Base-by-base conservation (phyloP, 2,888 invertebrate species). In the Sphecodes monilicornis region DNA sequence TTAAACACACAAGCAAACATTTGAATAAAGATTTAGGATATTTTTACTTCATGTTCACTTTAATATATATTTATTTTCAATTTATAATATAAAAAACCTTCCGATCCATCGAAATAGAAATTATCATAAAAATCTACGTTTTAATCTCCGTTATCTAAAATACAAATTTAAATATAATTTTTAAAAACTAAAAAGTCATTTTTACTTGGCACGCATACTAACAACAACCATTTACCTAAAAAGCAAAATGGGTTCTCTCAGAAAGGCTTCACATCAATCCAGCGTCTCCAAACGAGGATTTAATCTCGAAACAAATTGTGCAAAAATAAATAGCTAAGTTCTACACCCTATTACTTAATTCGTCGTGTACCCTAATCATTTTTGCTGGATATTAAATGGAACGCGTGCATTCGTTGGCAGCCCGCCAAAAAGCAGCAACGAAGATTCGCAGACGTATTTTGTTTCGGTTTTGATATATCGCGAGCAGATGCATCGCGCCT, bases 391-490 rank as follows among this genome's bases (percentile, higher is more conserved):
- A 66, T 77, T 50, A 73, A 70, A 79, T 50, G 73, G 64, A 76
- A 79, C 72, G 84, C 50, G 43, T 16, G 74, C 68, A 54, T 80
- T 43, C 77, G 46, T 82, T 93, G 92, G 93, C 89, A n/a, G 3
- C 3, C 1, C 6, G 89, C 92, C 93, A 91, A 83, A 88, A 88
- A 88, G 85, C 83, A 50, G n/a, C 82, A n/a, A 41, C 78, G 86
- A 87, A 54, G 86, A 86, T 86, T 82, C 86, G 89, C 88, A 78
- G 78, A 85, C 85, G 90, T 89, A 93, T 92, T 93, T 92, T 91
- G 90, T 91, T 92, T 90, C 36, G 85, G 75, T 71, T 76, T 26
- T 93, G 92, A 93, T 90, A 92, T 92, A 93, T 92, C 89, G 86
- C 90, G 84, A 91, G 88, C 92, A 93, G 92, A 93, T 92, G 93